phyloP scores from a whole-genome alignment of 1,140 invertebrate species.

The Lerema accius region DNA sequence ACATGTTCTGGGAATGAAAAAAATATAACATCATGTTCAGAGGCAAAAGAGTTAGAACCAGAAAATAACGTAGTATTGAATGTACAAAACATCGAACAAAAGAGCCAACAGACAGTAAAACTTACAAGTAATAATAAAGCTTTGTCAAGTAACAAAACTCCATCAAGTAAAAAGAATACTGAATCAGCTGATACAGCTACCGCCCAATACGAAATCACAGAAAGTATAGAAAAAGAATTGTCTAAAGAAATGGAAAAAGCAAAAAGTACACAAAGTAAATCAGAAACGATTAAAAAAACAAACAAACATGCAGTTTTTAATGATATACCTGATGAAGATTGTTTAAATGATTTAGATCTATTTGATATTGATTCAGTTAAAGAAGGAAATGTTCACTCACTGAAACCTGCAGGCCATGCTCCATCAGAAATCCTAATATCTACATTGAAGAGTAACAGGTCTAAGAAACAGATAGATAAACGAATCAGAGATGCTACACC shows the following conservation, averaged over 20 bases:
- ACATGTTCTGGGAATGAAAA: slow-evolving; percentile 19
- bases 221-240: slow-evolving; percentile 69
- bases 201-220: slow-evolving; percentile 63
- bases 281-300: slow-evolving; percentile 24
- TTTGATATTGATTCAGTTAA: slow-evolving; percentile 62
- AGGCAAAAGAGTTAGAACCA: slow-evolving; percentile 7
- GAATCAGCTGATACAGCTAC: slow-evolving; percentile 66
- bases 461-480: slow-evolving; percentile 48
- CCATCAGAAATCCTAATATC: slow-evolving; percentile 62
- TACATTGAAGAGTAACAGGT: slow-evolving; percentile 46
- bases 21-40: slow-evolving; percentile 21
- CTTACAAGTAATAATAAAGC: slow-evolving; percentile 5
- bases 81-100: slow-evolving; percentile 23
- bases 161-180: slow-evolving; percentile 61
- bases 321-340: slow-evolving; percentile 40
- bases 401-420: slow-evolving; percentile 48
- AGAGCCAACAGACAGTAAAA: slow-evolving; percentile 14
- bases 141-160: slow-evolving; percentile 13
- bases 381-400: slow-evolving; percentile 49
- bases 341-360: slow-evolving; percentile 60
- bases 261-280: slow-evolving; percentile 35
- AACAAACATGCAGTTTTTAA: slow-evolving; percentile 26
- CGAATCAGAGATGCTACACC: slow-evolving; percentile 47
- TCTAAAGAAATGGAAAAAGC: slow-evolving; percentile 56
- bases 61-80: slow-evolving; percentile 8